Conservation (phyloP, 2,797 vertebrate species). For the Phataginus tricuspis region DNA sequence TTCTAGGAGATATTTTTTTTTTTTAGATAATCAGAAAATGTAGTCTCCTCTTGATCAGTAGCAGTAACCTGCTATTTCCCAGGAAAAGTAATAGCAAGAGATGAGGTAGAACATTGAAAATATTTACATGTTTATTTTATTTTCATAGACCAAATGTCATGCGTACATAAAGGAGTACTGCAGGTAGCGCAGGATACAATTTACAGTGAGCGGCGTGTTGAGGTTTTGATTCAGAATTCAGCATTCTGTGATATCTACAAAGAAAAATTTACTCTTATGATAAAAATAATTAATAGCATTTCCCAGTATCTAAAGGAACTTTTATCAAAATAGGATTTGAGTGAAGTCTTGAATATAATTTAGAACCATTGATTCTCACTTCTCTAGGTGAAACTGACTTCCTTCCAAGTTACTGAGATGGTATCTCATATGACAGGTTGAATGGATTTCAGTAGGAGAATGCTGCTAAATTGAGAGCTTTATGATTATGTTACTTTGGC, state of each 20-base stretch:
- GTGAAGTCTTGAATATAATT: conserved; percentile 73
- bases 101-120: neutral
- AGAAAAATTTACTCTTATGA: conserved; percentile 63
- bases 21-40: conserved; percentile 53
- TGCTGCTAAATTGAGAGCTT: conserved; percentile 68
- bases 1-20: conserved; percentile 2
- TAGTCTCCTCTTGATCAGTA: neutral
- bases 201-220: neutral
- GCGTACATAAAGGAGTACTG: neutral
- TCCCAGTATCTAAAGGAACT: conserved; percentile 62
- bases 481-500: conserved; percentile 71
- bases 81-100: conserved; percentile 1
- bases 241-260: conserved; percentile 45
- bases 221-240: conserved; percentile 67
- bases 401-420: conserved; percentile 66
- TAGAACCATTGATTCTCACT: conserved; percentile 65
- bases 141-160: conserved; percentile 29
- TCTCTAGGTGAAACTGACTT: conserved; percentile 70
- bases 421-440: conserved; percentile 64
- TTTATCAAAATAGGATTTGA: conserved; percentile 71
- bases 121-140: neutral
- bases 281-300: conserved; percentile 75
- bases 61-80: neutral
- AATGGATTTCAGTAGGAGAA: conserved; percentile 67
- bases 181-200: neutral